phyloP scores from a whole-genome alignment of 2,113 vertebrate genomes.

The Gobio gobio region DNA sequence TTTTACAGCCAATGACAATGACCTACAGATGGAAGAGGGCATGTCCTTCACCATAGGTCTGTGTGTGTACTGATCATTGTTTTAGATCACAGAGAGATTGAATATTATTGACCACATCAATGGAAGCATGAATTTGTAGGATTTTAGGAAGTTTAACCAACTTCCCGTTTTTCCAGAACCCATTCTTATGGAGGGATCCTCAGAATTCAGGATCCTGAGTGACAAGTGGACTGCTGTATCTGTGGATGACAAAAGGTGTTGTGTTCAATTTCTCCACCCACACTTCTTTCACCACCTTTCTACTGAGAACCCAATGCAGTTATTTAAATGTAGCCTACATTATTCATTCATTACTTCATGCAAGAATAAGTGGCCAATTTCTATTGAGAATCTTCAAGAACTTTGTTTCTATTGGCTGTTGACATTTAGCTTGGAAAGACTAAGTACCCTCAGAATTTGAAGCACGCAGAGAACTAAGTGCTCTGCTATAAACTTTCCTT shows the following conservation, averaged over 20 bases:
- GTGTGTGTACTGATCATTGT: constrained; percentile 28
- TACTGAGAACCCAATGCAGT: background rate
- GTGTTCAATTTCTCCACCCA: background rate
- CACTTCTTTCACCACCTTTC: background rate
- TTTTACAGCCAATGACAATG: constrained; percentile 75
- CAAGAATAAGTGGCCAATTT: constrained; percentile 33
- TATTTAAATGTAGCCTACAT: constrained; percentile 15
- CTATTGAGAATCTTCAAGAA: constrained; percentile 19
- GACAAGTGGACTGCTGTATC: constrained; percentile 94
- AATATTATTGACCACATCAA: background rate
- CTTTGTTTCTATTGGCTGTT: constrained; percentile 34
- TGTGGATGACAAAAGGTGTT: constrained; percentile 87
- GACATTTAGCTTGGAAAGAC: constrained; percentile 11
- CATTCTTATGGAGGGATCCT: constrained; percentile 90
- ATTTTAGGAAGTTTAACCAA: background rate
- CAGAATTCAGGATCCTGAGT: constrained; percentile 84
- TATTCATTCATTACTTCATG: background rate
- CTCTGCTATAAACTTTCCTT: constrained; percentile 32
- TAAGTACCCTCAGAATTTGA: constrained; percentile 5
- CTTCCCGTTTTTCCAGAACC: constrained; percentile 79
- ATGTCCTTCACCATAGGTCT: constrained; percentile 80
- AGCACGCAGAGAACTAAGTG: background rate
- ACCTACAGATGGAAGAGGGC: constrained; percentile 77
- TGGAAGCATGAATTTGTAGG: background rate
- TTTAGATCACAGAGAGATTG: background rate